Evolutionary conservation across 92 coral and sea anemone species (phyloP).

Genomic region (Siderastrea radians): DNA sequence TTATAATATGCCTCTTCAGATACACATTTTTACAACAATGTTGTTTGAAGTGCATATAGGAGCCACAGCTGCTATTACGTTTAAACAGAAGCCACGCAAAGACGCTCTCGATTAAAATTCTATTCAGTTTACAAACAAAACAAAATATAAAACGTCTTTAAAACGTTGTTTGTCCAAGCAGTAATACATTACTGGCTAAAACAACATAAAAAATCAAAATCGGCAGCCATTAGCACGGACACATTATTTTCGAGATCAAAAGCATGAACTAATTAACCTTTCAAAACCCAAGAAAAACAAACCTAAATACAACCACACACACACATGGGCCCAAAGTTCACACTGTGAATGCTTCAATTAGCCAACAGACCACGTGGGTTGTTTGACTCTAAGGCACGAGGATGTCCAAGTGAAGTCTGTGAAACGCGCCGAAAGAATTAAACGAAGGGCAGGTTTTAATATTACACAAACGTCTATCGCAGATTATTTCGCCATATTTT

Average conservation of each 20-base stretch:
- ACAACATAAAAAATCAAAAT: neutral
- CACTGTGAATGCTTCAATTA: neutral
- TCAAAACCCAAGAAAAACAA: neutral
- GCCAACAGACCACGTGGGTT: neutral
- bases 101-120: neutral
- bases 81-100: neutral
- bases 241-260: neutral
- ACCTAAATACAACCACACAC: neutral
- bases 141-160: neutral
- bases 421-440: neutral
- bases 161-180: neutral
- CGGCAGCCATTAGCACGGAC: neutral
- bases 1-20: neutral
- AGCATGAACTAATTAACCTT: neutral
- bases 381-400: neutral
- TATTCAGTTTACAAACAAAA: slow-evolving; percentile 19
- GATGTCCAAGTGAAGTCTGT: neutral
- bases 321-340: neutral
- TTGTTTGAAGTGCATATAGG: neutral
- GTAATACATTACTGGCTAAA: neutral
- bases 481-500: neutral
- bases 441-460: neutral
- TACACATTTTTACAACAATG: neutral
- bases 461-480: neutral
- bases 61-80: slow-evolving; percentile 15